Conservation (phyloP, 2,888 invertebrate species). For the Plagiodera versicolora region DNA sequence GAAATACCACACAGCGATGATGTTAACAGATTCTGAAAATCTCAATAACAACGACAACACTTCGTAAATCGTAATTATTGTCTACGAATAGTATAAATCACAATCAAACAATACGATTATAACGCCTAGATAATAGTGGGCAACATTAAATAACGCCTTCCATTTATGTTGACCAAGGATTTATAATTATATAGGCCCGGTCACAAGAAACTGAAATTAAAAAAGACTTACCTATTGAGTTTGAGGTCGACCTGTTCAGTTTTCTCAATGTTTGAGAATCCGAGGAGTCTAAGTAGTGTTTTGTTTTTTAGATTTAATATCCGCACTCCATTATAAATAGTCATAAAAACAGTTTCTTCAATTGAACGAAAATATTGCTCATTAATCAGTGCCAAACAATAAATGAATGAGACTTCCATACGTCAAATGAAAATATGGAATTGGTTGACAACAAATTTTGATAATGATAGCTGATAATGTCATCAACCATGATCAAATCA, state of each 20-base stretch:
- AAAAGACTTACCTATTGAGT: not conserved
- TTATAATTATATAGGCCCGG: slow-evolving; percentile 11
- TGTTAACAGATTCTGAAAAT: slow-evolving; percentile 20
- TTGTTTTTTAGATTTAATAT: no score
- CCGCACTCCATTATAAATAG: no score
- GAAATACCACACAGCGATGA: slow-evolving; percentile 17
- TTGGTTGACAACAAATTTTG: no score
- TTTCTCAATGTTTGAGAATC: no score
- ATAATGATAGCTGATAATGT: no score
- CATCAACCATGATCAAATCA: no score
- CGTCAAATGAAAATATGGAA: no score
- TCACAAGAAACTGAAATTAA: not conserved
- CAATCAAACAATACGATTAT: slow-evolving; percentile 41
- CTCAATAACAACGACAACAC: slow-evolving; percentile 27
- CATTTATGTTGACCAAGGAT: slow-evolving; percentile 14
- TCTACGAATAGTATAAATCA: slow-evolving; percentile 42
- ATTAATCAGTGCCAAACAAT: no score
- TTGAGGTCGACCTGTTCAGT: not conserved
- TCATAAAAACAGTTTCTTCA: no score
- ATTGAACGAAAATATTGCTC: no score
- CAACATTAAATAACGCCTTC: slow-evolving; percentile 35
- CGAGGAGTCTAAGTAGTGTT: no score
- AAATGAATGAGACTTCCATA: no score
- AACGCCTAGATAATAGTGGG: slow-evolving; percentile 38
- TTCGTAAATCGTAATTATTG: slow-evolving; percentile 33